phyloP scores from a whole-genome alignment of 2,797 vertebrate genomes.

The Sparidentex hasta region DNA sequence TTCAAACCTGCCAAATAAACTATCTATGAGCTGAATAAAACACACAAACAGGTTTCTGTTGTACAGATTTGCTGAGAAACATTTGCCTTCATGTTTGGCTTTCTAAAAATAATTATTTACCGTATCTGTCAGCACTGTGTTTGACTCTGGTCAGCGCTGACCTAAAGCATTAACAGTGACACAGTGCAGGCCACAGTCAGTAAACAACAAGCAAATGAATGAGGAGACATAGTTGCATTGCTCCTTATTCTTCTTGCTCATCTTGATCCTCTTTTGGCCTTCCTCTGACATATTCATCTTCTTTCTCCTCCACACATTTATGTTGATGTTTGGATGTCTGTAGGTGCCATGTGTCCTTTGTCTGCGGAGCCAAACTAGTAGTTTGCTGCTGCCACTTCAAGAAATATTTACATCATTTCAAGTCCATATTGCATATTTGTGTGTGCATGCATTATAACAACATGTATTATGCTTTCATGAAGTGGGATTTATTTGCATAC shows the following conservation, averaged over 20 bases:
- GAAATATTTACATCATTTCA: not conserved
- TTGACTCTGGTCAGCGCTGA: conserved; percentile 4
- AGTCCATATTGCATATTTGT: not conserved
- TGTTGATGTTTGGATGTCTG: not conserved
- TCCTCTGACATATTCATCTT: not conserved
- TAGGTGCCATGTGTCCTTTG: not conserved
- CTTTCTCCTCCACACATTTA: not conserved
- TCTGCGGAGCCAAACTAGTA: not conserved
- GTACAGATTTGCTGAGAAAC: not conserved
- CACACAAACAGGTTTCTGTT: not conserved
- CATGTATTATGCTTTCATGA: not conserved
- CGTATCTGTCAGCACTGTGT: conserved; percentile 2
- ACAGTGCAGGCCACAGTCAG: not conserved
- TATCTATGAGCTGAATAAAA: conserved; percentile 1
- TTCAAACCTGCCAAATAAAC: conserved; percentile 18
- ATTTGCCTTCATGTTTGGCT: not conserved
- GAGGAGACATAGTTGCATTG: not conserved
- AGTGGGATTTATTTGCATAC: not conserved
- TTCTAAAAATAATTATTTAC: conserved; percentile 5
- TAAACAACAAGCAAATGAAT: conserved; percentile 1
- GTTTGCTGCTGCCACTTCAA: not conserved
- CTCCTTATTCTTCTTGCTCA: not conserved
- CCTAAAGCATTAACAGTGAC: conserved; percentile 1
- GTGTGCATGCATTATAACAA: not conserved
- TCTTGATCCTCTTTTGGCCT: not conserved